These are phyloP conservation scores for Sebastes iracundus DNA, from an alignment of 2,797 vertebrate genomes.

Conservation along the genomic window DNA sequence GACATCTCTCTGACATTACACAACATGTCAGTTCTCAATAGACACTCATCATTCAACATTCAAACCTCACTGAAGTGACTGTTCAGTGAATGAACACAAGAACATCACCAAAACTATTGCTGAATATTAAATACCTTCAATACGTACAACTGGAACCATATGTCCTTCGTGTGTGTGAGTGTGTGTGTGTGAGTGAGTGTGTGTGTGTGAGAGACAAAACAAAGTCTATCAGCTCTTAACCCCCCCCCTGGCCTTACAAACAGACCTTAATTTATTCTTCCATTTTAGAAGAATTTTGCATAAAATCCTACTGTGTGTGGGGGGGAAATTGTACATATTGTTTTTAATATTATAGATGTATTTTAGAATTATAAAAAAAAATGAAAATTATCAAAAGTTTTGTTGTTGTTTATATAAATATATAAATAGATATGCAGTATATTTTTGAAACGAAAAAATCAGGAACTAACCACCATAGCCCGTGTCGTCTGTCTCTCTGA, in stretches of 20 bases:
- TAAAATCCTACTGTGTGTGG: conserved; percentile 59
- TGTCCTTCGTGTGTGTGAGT: neutral
- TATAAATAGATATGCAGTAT: conserved; percentile 81
- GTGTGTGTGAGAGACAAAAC: neutral
- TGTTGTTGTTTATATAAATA: conserved; percentile 74
- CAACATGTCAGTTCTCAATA: neutral
- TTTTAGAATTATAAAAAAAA: conserved; percentile 83
- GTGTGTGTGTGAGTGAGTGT: neutral
- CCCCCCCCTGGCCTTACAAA: conserved; percentile 45
- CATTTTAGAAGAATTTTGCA: conserved; percentile 83
- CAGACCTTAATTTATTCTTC: conserved; percentile 83
- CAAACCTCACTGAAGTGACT: neutral
- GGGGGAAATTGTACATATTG: conserved; percentile 79
- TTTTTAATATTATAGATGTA: conserved; percentile 85
- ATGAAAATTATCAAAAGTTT: conserved; percentile 56
- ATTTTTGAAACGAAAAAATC: conserved; percentile 71
- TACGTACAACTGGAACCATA: conserved; percentile 43
- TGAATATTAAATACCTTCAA: conserved; percentile 32
- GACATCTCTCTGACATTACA: conserved; percentile 2
- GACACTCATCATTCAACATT: conserved; percentile 8
- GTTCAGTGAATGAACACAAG: neutral
- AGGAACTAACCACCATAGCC: conserved; percentile 79
- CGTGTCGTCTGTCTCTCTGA: conserved; percentile 45
- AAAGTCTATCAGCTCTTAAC: conserved; percentile 67
- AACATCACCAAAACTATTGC: neutral